Evolutionary conservation across 2,113 vertebrate genomes (phyloP).

Genomic region (Progne subis): DNA sequence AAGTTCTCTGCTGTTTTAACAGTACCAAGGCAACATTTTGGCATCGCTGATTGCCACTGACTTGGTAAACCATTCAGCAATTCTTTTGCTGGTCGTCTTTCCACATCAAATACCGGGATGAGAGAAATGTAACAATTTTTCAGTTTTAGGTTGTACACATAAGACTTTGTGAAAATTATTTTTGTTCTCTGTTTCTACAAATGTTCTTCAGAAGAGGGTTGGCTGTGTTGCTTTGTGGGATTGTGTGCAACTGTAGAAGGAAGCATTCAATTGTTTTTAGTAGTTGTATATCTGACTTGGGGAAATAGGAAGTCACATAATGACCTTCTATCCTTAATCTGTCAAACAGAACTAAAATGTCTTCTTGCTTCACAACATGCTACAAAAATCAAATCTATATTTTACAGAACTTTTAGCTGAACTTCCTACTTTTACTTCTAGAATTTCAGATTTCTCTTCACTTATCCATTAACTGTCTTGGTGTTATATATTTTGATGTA

Average conservation of each 20-base stretch:
- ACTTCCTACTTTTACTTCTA: background rate
- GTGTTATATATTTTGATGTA: constrained; percentile 18
- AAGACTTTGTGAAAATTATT: background rate
- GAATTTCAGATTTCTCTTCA: background rate
- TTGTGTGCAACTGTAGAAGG: background rate
- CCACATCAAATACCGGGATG: background rate
- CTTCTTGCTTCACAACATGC: background rate
- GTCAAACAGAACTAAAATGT: background rate
- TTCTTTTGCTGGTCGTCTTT: background rate
- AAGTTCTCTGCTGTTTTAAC: fast-evolving
- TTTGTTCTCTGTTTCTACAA: background rate
- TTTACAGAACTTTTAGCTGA: background rate
- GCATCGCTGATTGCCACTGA: background rate
- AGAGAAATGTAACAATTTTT: background rate
- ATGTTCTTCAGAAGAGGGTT: background rate
- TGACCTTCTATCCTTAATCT: background rate
- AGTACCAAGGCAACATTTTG: background rate
- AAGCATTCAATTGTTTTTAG: background rate
- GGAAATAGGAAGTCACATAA: background rate
- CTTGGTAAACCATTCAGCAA: background rate
- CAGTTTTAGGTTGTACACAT: background rate
- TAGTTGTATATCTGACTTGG: background rate
- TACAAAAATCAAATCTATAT: background rate
- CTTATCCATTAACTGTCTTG: background rate
- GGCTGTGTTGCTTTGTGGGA: background rate